These are phyloP conservation scores for Brachionus plicatilis DNA, from an alignment of 1,140 invertebrate species.

Conservation along the genomic window DNA sequence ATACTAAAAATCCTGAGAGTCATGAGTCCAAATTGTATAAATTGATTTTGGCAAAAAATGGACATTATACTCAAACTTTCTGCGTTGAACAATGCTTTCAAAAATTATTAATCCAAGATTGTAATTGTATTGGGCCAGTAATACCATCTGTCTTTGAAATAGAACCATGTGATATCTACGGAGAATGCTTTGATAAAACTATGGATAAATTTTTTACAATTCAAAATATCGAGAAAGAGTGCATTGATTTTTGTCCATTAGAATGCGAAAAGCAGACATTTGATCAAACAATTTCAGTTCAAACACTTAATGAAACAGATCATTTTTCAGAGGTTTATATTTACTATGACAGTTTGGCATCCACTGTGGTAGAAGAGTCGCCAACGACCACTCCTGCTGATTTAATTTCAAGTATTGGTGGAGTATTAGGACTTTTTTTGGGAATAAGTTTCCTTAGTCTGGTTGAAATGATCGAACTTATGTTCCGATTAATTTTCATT, in stretches of 20 bases:
- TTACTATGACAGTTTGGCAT: neutral
- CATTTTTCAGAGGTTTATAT: neutral
- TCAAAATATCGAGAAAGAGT: neutral
- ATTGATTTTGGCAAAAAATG: neutral
- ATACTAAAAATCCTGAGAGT: neutral
- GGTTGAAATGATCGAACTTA: neutral
- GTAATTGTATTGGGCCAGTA: neutral
- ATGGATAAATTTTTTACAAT: neutral
- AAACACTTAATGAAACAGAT: neutral
- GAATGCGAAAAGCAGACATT: neutral
- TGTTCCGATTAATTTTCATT: neutral
- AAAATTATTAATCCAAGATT: neutral
- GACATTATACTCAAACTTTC: neutral
- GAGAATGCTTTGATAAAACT: neutral
- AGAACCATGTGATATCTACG: neutral
- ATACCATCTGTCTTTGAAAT: neutral
- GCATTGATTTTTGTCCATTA: neutral
- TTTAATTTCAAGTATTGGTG: neutral
- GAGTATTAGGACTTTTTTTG: neutral
- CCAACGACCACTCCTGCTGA: neutral
- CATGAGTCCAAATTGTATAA: neutral
- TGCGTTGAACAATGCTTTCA: slow-evolving; percentile 5
- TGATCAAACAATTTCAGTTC: neutral
- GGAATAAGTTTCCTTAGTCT: neutral
- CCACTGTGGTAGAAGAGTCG: neutral